Evolutionary conservation across 2,888 invertebrate genomes (phyloP).

Genomic region (Parascotia fuliginaria): DNA sequence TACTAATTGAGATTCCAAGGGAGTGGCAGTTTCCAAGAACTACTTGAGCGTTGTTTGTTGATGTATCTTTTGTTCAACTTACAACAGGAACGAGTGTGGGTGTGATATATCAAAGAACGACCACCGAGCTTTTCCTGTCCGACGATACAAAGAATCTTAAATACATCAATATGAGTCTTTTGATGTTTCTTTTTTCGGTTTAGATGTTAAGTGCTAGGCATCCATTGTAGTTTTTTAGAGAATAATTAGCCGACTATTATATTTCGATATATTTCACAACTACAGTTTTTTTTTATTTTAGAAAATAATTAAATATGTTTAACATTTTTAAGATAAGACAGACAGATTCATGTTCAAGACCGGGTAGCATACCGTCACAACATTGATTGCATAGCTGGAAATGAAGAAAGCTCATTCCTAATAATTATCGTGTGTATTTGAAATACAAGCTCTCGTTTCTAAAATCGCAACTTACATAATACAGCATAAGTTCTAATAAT

Average conservation of each 20-base stretch:
- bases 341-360: too few species aligned
- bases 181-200: conserved; percentile 18
- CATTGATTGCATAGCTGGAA: too few species aligned
- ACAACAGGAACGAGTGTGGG: conserved; percentile 47
- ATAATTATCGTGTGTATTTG: too few species aligned
- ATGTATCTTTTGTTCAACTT: conserved; percentile 52
- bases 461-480: conserved; percentile 15
- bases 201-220: neutral
- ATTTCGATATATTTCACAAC: too few species aligned
- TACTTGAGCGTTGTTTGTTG: conserved; percentile 54
- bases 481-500: conserved; percentile 21
- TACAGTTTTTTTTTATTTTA: too few species aligned
- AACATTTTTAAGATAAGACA: too few species aligned
- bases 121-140: conserved; percentile 53
- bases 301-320: too few species aligned
- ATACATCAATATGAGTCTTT: conserved; percentile 33
- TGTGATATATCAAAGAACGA: conserved; percentile 49
- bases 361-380: too few species aligned
- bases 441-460: too few species aligned
- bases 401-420: too few species aligned
- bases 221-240: neutral
- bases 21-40: conserved; percentile 56
- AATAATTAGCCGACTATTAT: neutral
- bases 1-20: conserved; percentile 37
- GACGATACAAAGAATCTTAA: conserved; percentile 34